phyloP scores from a whole-genome alignment of 2,113 vertebrate genomes.

The Morone saxatilis region DNA sequence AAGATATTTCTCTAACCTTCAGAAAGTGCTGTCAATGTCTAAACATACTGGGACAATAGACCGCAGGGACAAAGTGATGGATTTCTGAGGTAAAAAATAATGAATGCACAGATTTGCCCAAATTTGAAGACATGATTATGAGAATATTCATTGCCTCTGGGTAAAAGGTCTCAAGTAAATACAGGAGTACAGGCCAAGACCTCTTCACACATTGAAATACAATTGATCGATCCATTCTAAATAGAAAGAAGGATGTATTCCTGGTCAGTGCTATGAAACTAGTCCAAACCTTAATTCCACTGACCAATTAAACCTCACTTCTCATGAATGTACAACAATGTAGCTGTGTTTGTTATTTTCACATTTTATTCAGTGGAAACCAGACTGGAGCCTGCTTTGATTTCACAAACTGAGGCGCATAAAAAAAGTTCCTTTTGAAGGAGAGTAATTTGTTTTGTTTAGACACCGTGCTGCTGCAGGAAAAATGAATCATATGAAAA shows the following conservation, averaged over 20 bases:
- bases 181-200: background rate
- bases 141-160: conserved; percentile 3
- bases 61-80: background rate
- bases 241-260: background rate
- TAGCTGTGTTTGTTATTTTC: conserved; percentile 3
- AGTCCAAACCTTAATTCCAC: background rate
- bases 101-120: conserved; percentile 3
- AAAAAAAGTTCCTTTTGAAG: conserved; percentile 50
- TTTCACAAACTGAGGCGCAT: conserved; percentile 35
- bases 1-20: no score
- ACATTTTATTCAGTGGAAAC: background rate
- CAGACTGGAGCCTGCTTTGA: conserved; percentile 20
- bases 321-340: background rate
- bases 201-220: conserved; percentile 5
- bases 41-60: no score
- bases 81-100: conserved; percentile 1
- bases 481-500: conserved; percentile 81
- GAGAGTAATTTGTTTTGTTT: conserved; percentile 79
- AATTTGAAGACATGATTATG: background rate
- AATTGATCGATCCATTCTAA: background rate
- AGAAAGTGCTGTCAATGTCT: no score
- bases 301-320: conserved; percentile 24
- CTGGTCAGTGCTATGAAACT: background rate
- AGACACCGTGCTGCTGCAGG: conserved; percentile 71
- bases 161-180: background rate